These are phyloP conservation scores for Tachyglossus aculeatus DNA, from an alignment of 2,797 vertebrate species.

Conservation along the genomic window DNA sequence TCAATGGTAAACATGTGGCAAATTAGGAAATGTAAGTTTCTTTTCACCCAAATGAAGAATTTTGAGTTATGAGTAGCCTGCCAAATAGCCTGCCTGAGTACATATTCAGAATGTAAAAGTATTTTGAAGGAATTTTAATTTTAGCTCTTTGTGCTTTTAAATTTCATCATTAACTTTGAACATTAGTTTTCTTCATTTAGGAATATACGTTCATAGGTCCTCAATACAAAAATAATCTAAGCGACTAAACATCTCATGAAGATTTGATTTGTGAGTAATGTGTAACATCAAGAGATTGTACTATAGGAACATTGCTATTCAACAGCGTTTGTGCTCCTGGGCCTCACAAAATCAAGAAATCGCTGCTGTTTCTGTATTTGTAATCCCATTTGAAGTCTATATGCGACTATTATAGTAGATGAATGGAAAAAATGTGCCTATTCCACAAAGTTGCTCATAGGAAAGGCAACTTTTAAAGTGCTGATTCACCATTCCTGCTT, in stretches of 20 bases:
- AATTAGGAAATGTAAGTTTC: neutral
- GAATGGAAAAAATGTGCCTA: neutral
- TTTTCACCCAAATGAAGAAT: neutral
- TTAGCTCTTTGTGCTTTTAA: conserved; percentile 20
- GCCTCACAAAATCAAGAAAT: neutral
- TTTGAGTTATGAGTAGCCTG: conserved; percentile 5
- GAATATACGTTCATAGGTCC: neutral
- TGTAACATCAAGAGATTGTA: neutral
- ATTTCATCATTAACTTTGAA: conserved; percentile 19
- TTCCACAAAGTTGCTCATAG: neutral
- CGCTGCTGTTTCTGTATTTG: conserved; percentile 12
- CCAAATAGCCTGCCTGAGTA: neutral
- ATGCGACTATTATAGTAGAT: conserved; percentile 4
- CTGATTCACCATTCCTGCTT: neutral
- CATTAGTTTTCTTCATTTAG: conserved; percentile 16
- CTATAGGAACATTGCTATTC: neutral
- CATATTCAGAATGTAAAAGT: conserved; percentile 2
- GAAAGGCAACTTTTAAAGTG: neutral
- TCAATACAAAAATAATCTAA: neutral
- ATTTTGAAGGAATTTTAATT: conserved; percentile 23
- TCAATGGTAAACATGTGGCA: neutral
- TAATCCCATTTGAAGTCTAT: conserved; percentile 19
- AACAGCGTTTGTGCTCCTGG: neutral
- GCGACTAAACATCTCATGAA: neutral
- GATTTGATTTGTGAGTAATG: conserved; percentile 3